Conservation (phyloP, 2,797 vertebrate species). For the Poecilia picta region DNA sequence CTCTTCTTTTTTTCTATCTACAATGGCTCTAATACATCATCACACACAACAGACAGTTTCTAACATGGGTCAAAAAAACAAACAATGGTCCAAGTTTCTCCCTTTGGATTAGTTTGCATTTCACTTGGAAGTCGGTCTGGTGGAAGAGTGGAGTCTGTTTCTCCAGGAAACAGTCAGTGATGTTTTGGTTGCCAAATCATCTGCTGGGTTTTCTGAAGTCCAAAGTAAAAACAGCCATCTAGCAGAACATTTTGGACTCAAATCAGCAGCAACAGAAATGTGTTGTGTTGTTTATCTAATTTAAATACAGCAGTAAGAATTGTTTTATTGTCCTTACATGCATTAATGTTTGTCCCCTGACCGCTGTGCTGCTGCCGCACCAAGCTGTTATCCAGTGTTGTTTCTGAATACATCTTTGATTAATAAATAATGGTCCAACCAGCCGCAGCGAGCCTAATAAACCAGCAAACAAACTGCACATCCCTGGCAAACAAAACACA, state of each 20-base stretch:
- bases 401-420: constrained; percentile 24
- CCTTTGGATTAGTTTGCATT: background rate
- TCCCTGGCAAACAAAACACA: constrained; percentile 6
- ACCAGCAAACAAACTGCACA: constrained; percentile 16
- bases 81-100: background rate
- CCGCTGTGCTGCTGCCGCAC: background rate
- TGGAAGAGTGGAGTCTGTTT: background rate
- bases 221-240: too few species aligned
- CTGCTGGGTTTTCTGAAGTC: background rate
- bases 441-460: constrained; percentile 10
- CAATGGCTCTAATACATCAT: too few species aligned
- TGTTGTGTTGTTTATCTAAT: background rate
- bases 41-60: background rate
- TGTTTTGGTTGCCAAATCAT: background rate
- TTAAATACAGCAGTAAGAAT: background rate
- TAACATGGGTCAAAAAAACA: background rate
- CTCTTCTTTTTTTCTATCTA: too few species aligned
- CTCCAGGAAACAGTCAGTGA: background rate
- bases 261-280: background rate
- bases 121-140: background rate
- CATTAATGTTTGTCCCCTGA: background rate
- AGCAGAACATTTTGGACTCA: background rate
- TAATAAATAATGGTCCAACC: constrained; percentile 40
- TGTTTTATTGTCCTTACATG: background rate
- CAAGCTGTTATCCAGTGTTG: constrained; percentile 9